Base-by-base conservation (phyloP, 2,797 vertebrate species). In the Anas acuta region DNA sequence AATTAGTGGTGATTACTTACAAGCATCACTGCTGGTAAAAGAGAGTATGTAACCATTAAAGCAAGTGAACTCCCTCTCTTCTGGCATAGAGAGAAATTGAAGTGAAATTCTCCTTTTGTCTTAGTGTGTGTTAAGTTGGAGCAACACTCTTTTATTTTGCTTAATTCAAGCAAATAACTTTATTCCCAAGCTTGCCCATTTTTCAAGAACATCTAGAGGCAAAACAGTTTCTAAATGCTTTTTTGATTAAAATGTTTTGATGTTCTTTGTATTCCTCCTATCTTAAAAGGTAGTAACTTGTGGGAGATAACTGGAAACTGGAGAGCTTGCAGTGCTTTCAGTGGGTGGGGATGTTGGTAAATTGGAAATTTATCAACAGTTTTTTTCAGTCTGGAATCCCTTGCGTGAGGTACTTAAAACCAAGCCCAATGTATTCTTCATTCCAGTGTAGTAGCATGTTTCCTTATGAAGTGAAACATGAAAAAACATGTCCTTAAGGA, bases 1-100 rank as follows among this genome's bases (percentile, higher is more conserved):
- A 89, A 87, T 96, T 92, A 79, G 70, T 67, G 39, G 85, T 75
- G 66, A 83, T 96, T 93, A 91, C 71, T 96, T 92, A 91, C 67
- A 37, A 86, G 23, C 69, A 54, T 74, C 69, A 15, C 49, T 87
- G 54, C 64, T 91, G 62, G 28, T 93, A 60, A 82, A 82, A 43
- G 39, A 56, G 25, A 71, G 6, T 77, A 41, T 14, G 14, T 76
- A 91, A 88, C 53, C 9, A 30, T 58, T 71, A 74, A n/a, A 66
- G 37, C 41, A 56, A 74, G 41, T n/a, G n/a, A 75, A 39, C 18
- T 35, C 10, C 14, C 3, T 53, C 18, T 3, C 15, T 16, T 22
- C 30, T 70, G 41, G 47, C 26, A 41, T 26, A 45, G 47, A 78
- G 33, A 67, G 54, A 82, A 76, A 70, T 72, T 17, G 45, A 45